phyloP scores from a whole-genome alignment of 2,888 invertebrate species.

The Amaurobius ferox region DNA sequence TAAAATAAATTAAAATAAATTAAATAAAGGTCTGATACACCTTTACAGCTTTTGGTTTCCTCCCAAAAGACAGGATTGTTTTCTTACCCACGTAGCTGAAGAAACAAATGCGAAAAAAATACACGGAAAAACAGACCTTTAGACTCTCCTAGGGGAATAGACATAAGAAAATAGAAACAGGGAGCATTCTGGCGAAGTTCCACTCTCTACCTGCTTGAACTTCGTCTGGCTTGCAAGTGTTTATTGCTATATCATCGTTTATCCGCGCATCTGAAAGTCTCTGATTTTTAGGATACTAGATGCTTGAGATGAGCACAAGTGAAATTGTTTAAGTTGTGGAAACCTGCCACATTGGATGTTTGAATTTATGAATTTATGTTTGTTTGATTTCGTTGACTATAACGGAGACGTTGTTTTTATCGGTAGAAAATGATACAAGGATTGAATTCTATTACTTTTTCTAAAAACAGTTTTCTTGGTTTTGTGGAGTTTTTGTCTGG shows the following conservation, averaged over 20 bases:
- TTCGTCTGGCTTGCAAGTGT: conserved; percentile 58
- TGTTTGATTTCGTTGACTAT: not conserved
- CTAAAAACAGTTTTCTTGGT: no score
- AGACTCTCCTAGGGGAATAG: conserved; percentile 19
- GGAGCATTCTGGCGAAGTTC: conserved; percentile 28
- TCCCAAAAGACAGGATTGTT: not conserved
- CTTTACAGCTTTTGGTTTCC: not conserved
- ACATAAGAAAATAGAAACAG: conserved; percentile 38
- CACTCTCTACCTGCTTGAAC: conserved; percentile 33
- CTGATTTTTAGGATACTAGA: not conserved
- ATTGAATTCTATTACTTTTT: no score
- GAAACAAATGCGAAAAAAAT: no score
- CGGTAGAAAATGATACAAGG: no score
- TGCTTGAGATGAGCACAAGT: not conserved
- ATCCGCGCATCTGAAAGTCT: not conserved
- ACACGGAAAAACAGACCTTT: not conserved
- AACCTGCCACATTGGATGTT: not conserved
- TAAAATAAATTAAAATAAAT: no score
- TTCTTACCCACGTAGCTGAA: no score
- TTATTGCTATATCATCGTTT: conserved; percentile 32
- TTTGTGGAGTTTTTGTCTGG: no score
- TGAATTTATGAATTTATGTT: not conserved
- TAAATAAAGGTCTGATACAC: not conserved
- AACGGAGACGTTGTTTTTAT: no score
- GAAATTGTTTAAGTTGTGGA: not conserved